Conservation (phyloP, 37 sponge, comb jelly and placozoan species). For the Cliona cf. orientalis region DNA sequence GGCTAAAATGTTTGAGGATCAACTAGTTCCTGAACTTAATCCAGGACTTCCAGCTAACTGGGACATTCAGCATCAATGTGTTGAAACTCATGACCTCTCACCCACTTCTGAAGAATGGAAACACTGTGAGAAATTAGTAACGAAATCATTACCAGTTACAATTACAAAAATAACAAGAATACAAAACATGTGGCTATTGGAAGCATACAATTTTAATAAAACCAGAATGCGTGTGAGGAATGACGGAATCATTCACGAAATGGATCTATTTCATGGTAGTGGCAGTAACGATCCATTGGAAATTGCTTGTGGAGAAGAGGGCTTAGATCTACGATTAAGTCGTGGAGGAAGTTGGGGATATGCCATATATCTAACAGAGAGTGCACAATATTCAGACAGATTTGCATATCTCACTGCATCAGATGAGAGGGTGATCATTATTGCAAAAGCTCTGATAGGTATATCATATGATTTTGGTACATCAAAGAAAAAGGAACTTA, state of each 20-base stretch:
- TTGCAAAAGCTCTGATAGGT: conserved; percentile 53
- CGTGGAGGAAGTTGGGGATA: conserved; percentile 54
- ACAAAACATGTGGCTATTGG: conserved; percentile 69
- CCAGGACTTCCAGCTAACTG: too few species aligned
- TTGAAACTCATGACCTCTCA: neutral
- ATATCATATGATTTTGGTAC: neutral
- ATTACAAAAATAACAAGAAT: conserved; percentile 49
- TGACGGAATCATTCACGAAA: conserved; percentile 32
- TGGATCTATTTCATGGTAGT: conserved; percentile 70
- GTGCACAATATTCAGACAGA: conserved; percentile 68
- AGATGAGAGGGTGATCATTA: conserved; percentile 38
- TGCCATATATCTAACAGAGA: conserved; percentile 74
- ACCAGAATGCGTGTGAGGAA: conserved; percentile 52
- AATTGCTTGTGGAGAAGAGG: conserved; percentile 51
- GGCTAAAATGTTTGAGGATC: too few species aligned
- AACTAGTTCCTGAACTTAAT: too few species aligned
- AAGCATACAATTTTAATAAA: conserved; percentile 39
- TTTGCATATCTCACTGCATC: conserved; percentile 14
- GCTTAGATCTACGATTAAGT: conserved; percentile 74
- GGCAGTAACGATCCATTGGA: conserved; percentile 24
- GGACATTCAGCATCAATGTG: too few species aligned
- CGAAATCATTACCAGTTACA: neutral
- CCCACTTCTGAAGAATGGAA: neutral
- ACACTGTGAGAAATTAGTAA: neutral
- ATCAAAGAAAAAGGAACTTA: neutral